Evolutionary conservation across 2,888 invertebrate genomes (phyloP), one percentile per base, ranked within the genome.

Genomic region (Oithona nana): DNA sequence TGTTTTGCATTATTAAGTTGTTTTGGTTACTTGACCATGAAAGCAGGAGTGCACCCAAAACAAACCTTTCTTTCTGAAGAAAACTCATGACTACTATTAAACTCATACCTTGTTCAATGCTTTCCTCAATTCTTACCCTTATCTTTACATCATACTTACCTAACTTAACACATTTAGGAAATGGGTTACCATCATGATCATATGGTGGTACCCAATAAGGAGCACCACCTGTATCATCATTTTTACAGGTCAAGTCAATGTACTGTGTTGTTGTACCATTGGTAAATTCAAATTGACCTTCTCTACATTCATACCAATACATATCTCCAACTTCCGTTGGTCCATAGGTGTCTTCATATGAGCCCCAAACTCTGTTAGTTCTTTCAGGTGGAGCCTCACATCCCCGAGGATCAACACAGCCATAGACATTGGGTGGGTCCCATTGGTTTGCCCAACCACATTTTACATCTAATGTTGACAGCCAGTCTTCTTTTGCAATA

Each of bases 281-380:
- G 2, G 13, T 26, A 16, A 54, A 54, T 2, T 24, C 3, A 24
- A 54, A 54, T 3, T 24, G n/a, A n/a, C n/a, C 54, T 24, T 16
- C 22, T 54, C 26, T 20, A 11, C 54, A 54, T 26, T 54, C 24
- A 26, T 54, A 54, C 54, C 54, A 54, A 22, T 54, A 54, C 54
- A 24, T 26, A 26, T 13, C 26, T 6, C 24, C 24, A 2, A 24
- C 26, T 24, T 20, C 22, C 3, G 26, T 20, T 24, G 24, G 26
- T 22, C 26, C 26, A 3, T 54, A 6, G 22, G 22, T 54, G 6
- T 54, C 54, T 24, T 54, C 54, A 26, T 24, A 24, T 3, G 22
- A 24, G 26, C 26, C 54, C 54, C 54, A 54, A 2, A 54, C 26
- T 4, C 6, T 24, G 3, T 22, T 3, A 24, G 2, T 54, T 54